These are phyloP conservation scores for Globodera ellingtonae DNA, from an alignment of 1,140 invertebrate species.

Conservation along the genomic window DNA sequence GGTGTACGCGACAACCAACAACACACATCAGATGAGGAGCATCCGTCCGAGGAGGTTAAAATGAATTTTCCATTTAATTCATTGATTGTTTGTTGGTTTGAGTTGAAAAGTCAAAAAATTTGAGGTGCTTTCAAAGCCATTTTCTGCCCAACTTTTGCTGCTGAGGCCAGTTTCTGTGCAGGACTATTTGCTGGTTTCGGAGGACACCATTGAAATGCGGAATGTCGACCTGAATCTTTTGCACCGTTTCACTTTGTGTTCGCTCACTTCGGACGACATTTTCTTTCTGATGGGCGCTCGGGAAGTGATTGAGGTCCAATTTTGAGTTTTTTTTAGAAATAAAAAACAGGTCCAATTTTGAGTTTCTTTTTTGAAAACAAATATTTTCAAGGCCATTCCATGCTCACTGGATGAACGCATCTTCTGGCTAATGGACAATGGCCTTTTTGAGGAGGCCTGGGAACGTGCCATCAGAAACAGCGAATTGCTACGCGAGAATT, in stretches of 20 bases:
- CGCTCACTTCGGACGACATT: constrained; percentile 37
- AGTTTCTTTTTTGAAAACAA: constrained; percentile 5
- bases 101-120: not conserved
- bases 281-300: constrained; percentile 48
- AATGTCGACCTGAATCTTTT: constrained; percentile 38
- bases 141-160: constrained; percentile 25
- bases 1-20: constrained; percentile 24
- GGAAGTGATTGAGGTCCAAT: constrained; percentile 50
- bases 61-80: not conserved
- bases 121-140: constrained; percentile 20
- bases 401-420: constrained; percentile 57
- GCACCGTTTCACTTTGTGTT: constrained; percentile 34
- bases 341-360: not conserved
- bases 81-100: too few relatives aligned
- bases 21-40: not conserved
- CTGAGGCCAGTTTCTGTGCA: constrained; percentile 31
- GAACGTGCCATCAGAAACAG: constrained; percentile 46
- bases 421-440: constrained; percentile 58
- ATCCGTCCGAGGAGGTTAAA: not conserved
- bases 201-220: constrained; percentile 51
- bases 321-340: not conserved
- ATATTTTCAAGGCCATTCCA: constrained; percentile 50
- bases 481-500: constrained; percentile 38
- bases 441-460: constrained; percentile 54
- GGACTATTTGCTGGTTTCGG: constrained; percentile 36